Percentiles rank a stretch among this genome's conserved stretches.
phyloP scores from a whole-genome alignment of 2,113 vertebrate genomes.

The Crotalus tigris region DNA sequence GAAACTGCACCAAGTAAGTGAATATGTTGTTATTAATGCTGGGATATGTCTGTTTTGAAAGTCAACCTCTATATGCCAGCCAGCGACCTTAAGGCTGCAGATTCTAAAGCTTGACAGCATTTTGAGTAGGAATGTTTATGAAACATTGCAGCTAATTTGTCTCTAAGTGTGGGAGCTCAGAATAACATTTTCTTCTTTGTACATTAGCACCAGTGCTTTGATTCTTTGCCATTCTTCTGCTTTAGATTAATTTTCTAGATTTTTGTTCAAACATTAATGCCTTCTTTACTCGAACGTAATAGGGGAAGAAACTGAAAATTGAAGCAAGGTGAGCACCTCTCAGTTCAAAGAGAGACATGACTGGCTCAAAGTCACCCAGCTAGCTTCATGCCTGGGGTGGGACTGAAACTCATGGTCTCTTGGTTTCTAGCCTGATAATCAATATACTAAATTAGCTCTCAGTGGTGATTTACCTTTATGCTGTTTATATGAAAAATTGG shows the following conservation, averaged over 20 bases:
- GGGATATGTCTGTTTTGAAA: not conserved
- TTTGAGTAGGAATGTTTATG: not conserved
- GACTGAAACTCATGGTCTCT: not conserved
- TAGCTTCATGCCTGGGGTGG: not conserved
- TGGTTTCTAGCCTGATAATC: not conserved
- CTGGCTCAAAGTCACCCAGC: not conserved
- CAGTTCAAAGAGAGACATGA: not conserved
- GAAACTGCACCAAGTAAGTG: conserved; percentile 85
- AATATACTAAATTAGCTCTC: not conserved
- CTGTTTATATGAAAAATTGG: not conserved
- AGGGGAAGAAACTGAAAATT: not conserved
- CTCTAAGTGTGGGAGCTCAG: too few relatives aligned
- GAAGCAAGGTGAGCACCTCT: not conserved
- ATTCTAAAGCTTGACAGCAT: not conserved
- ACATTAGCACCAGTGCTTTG: not conserved
- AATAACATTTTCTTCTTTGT: not conserved
- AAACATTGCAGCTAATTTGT: not conserved
- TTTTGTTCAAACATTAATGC: not conserved
- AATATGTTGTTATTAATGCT: conserved; percentile 12
- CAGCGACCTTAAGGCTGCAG: not conserved
- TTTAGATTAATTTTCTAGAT: not conserved
- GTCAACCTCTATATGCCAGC: not conserved
- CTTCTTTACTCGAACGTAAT: not conserved
- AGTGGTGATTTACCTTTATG: not conserved
- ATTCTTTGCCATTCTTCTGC: not conserved